Evolutionary conservation across 2,888 invertebrate genomes (phyloP), one percentile per base, ranked within the genome.

Genomic region (Patella pellucida): DNA sequence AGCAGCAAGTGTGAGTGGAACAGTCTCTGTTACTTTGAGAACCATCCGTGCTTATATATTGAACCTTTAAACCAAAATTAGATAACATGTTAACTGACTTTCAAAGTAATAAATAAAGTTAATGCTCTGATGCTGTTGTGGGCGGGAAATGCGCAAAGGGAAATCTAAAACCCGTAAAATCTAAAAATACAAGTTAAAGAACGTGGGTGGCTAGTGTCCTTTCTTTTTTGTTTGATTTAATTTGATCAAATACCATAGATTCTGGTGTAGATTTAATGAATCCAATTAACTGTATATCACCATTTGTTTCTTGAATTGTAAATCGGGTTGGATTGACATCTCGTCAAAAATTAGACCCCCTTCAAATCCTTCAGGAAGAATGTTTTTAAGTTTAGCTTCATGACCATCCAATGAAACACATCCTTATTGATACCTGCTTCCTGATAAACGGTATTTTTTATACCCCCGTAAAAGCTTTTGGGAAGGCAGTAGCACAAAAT

Each of bases 271-370:
- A 9, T 50, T 81, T 79, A 23, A 67, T 51, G 3, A 81, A 76
- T 23, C 79, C 78, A 67, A 82, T 78, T 4, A 82, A 52, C 68
- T 81, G 68, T n/a, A 79, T 77, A 23, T 72, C 72, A 14, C 74
- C 73, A 27, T 69, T 50, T 68, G 76, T 74, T 76, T 78, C 31
- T 72, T 73, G 15, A 80, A 50, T 69, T 82, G 80, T n/a, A 81
- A 27, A 68, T 83, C 79, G 41, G 75, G 75, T 56, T 83, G 78
- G 19, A 83, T 83, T 7, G 79, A 77, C 81, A 83, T 81, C 71
- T 82, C 80, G 76, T 81, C 81, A 14, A 80, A 62, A 11, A 81
- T 73, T 0, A 81, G 50, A 0, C 79, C 81, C 14, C 80, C 80
- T 56, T 76, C 75, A 76, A 71, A 82, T 7, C 81, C 81, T 31